A percentile compares a stretch with the other conserved stretches of the same genome.
Conservation (phyloP, 2,888 invertebrate genomes). For the Coelogynopora nodosa region DNA sequence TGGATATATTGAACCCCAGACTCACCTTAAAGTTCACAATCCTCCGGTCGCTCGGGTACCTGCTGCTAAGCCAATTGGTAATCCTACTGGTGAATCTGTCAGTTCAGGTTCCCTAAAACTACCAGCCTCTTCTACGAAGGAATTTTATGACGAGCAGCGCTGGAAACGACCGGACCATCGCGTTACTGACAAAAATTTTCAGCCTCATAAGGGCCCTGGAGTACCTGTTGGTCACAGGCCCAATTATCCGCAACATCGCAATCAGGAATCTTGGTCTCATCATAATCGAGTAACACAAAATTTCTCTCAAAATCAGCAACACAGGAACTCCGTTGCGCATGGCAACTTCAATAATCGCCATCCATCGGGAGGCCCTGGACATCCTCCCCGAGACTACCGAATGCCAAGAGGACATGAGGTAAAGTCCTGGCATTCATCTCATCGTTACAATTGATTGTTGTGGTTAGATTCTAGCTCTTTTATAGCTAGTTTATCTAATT, state of each 20-base stretch:
- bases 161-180: not conserved
- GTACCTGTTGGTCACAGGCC: not conserved
- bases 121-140: not conserved
- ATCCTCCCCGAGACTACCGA: not conserved
- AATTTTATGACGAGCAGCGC: not conserved
- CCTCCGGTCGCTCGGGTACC: not conserved
- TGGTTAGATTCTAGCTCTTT: too few species aligned
- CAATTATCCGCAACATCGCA: not conserved
- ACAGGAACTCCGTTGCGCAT: not conserved
- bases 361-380: not conserved
- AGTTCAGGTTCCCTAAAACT: not conserved
- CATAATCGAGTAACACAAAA: not conserved
- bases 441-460: slow-evolving; percentile 4
- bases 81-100: not conserved
- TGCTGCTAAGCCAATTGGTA: not conserved
- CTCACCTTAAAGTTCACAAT: not conserved
- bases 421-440: slow-evolving; percentile 23
- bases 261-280: not conserved
- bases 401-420: slow-evolving; percentile 17
- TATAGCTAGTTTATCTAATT: too few species aligned
- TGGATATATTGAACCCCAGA: too few species aligned
- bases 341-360: not conserved
- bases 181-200: not conserved
- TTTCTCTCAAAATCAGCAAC: not conserved
- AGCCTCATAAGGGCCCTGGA: not conserved